phyloP scores from a whole-genome alignment of 2,888 invertebrate species.

The Isotomurus palustris region DNA sequence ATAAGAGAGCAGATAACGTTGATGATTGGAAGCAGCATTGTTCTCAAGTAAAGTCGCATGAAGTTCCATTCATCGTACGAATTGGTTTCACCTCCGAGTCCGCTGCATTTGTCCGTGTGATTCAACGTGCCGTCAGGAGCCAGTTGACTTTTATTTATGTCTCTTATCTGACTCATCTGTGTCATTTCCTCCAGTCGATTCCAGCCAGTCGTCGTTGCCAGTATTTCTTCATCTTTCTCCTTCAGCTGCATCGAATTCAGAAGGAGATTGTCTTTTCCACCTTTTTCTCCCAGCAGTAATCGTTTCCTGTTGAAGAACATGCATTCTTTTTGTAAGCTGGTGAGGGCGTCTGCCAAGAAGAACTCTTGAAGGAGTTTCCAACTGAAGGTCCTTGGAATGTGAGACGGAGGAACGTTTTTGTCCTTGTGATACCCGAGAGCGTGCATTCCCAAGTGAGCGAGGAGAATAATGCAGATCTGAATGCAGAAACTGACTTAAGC shows the following conservation, averaged over 20 bases:
- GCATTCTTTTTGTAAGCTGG: slow-evolving; percentile 12
- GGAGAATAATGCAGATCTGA: slow-evolving; percentile 13
- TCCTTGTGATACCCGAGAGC: slow-evolving; percentile 14
- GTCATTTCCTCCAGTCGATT: neutral
- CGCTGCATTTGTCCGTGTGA: too few species aligned
- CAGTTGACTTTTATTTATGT: neutral
- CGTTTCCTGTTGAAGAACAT: slow-evolving; percentile 4
- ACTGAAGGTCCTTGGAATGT: slow-evolving; percentile 17
- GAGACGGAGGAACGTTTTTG: neutral
- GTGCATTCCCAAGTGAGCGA: slow-evolving; percentile 14
- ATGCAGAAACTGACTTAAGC: neutral
- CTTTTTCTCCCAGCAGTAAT: neutral
- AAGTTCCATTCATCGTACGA: too few species aligned
- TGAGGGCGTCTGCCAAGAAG: slow-evolving; percentile 7
- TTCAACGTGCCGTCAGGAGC: neutral
- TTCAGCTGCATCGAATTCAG: too few species aligned
- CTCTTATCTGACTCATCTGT: neutral
- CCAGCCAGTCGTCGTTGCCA: neutral
- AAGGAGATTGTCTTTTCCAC: neutral
- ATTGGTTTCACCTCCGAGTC: too few species aligned
- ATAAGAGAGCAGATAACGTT: slow-evolving; percentile 11
- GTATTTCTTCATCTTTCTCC: neutral
- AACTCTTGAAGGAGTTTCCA: slow-evolving; percentile 21
- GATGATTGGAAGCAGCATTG: slow-evolving; percentile 13
- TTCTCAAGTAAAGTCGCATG: too few species aligned